A percentile compares a stretch with the other conserved stretches of the same genome.
phyloP scores from a whole-genome alignment of 1,140 invertebrate genomes.

The Drosophila guanche region DNA sequence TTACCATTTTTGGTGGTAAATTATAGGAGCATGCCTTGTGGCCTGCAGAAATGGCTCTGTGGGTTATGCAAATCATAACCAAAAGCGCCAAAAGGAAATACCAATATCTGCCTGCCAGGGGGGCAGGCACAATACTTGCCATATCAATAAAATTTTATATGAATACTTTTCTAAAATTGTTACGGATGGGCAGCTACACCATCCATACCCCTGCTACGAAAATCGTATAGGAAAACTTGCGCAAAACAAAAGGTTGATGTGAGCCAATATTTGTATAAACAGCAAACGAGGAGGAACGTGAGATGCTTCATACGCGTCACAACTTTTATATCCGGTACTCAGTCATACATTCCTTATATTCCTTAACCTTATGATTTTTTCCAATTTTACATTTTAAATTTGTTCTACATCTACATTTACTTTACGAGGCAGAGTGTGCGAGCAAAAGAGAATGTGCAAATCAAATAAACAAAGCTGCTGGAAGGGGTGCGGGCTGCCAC shows the following conservation, averaged over 20 bases:
- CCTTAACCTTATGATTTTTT: too few species aligned
- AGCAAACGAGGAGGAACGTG: too few species aligned
- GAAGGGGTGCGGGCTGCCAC: too few species aligned
- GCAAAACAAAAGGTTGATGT: constrained; percentile 45
- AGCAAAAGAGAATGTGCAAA: too few species aligned
- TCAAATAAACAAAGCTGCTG: too few species aligned
- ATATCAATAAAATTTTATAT: constrained; percentile 79
- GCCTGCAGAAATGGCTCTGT: constrained; percentile 18
- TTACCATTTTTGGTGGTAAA: constrained; percentile 29
- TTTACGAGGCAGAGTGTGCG: too few species aligned
- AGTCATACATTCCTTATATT: too few species aligned
- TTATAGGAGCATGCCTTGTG: constrained; percentile 23
- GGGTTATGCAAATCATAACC: constrained; percentile 42
- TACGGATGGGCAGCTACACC: constrained; percentile 24
- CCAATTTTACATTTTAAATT: too few species aligned
- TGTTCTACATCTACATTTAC: too few species aligned
- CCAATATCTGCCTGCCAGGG: neutral
- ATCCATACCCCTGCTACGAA: neutral
- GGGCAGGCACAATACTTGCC: constrained; percentile 33
- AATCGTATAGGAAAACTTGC: constrained; percentile 45
- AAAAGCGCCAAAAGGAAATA: neutral
- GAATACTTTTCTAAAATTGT: constrained; percentile 80
- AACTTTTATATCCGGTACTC: too few species aligned
- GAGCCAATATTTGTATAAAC: constrained; percentile 66
- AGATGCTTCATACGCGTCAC: too few species aligned